Base-by-base conservation (phyloP, 2,113 vertebrate genomes). In the Callocephalon fimbriatum region DNA sequence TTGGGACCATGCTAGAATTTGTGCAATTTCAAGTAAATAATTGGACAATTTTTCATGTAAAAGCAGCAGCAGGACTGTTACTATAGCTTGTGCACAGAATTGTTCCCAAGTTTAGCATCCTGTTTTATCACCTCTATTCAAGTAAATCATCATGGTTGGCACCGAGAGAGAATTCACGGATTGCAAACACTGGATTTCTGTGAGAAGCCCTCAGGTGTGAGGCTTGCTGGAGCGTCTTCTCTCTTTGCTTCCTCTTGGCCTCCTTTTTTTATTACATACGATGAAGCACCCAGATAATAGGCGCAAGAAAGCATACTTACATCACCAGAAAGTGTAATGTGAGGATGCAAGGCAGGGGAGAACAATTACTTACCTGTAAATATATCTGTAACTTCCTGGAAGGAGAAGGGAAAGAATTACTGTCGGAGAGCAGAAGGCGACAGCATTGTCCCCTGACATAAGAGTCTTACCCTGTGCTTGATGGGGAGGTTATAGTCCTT, bases 21-120 rank as follows among this genome's bases (percentile, higher is more conserved):
- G 53, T 10, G 9, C 62, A 62, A 40, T 94, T 96, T 94, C 51
- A 78, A 86, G 63, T 50, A 62, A 68, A 95, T 93, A 92, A 84
- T 80, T 90, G 85, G 77, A 17, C 47, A 35, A 15, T 76, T 71
- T 82, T 92, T 90, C 73, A 66, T 75, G 53, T 77, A 86, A 90
- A 88, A 96, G 42, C 13, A 92, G 47, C 31, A 62, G 25, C 81
- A 85, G 71, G 63, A 67, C 53, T 81, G 31, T 61, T 83, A 23
- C 67, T 75, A 18, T 61, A 78, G 44, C 50, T 54, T 63, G 40
- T 54, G 22, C 23, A 37, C 44, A 32, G 59, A 77, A 53, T 35
- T 71, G 32, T 58, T 88, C 40, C 48, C 50, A 51, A 75, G 38
- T 75, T 83, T 42, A 42, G 32, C 0, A 2, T 56, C 15, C 17